These are phyloP conservation scores for Rhombomys opimus DNA, from an alignment of 2,113 vertebrate genomes.

Conservation along the genomic window DNA sequence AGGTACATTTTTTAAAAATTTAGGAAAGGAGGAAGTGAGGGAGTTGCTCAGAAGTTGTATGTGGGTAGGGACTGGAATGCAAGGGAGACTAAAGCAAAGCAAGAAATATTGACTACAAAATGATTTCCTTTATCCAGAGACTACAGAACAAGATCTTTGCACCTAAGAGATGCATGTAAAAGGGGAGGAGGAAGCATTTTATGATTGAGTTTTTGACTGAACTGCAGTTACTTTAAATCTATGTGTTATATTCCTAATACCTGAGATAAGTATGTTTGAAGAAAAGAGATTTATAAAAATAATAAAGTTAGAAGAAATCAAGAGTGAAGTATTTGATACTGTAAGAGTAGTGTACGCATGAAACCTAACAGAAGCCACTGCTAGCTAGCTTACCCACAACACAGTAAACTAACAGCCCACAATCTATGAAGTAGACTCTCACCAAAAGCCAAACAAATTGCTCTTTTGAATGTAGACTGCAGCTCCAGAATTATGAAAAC, in stretches of 20 bases:
- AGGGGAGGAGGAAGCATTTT: not conserved
- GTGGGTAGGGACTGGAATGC: accelerated
- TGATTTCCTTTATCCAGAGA: not conserved
- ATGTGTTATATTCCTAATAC: not conserved
- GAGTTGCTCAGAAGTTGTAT: not conserved
- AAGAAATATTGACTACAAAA: not conserved
- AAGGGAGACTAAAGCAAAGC: not conserved
- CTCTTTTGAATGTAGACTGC: not conserved
- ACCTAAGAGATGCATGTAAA: not conserved
- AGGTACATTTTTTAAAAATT: not conserved
- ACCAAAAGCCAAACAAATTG: not conserved
- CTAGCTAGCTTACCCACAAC: not conserved
- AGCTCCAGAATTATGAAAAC: not conserved
- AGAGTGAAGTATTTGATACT: not conserved
- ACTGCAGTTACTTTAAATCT: not conserved
- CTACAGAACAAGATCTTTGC: accelerated
- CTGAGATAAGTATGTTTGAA: not conserved
- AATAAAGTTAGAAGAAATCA: not conserved
- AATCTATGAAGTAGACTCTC: not conserved
- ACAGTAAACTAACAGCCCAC: not conserved
- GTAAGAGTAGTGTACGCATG: not conserved
- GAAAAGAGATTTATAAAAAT: not conserved
- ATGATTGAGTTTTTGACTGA: not conserved
- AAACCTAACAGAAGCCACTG: not conserved
- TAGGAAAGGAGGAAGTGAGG: not conserved